Evolutionary conservation across 2,113 vertebrate genomes (phyloP).

Genomic region (Rissa tridactyla): DNA sequence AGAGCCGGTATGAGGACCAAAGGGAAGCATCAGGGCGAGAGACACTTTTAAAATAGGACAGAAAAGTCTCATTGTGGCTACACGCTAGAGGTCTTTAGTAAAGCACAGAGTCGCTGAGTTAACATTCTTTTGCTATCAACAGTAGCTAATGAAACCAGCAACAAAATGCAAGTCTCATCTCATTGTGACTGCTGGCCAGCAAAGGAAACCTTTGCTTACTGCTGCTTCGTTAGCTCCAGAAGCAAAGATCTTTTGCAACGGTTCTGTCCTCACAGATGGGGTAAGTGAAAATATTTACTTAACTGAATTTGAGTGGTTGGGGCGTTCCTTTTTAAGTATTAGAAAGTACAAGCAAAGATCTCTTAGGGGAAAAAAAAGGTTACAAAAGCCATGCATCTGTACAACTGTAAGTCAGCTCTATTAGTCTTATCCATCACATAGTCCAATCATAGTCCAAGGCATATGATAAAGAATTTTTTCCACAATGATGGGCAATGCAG

Average conservation of each 20-base stretch:
- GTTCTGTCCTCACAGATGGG: neutral
- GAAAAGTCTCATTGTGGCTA: neutral
- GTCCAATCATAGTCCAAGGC: neutral
- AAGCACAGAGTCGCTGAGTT: neutral
- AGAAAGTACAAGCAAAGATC: neutral
- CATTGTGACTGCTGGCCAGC: neutral
- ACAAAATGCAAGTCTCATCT: neutral
- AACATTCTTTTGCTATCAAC: neutral
- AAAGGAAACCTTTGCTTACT: neutral
- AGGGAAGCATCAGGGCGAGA: neutral
- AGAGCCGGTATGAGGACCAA: neutral
- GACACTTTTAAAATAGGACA: neutral
- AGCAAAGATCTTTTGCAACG: neutral
- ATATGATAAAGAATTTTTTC: neutral
- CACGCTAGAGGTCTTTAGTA: neutral
- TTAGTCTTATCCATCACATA: neutral
- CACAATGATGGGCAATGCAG: neutral
- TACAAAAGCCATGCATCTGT: neutral
- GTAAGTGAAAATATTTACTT: neutral
- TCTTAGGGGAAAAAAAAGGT: neutral
- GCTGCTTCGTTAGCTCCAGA: neutral
- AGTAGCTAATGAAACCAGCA: neutral
- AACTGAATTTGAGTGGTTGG: accelerated
- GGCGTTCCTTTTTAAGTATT: neutral
- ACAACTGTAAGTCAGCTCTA: neutral